Conservation (phyloP, 2,797 vertebrate genomes). For the Hafferia zeledoni region DNA sequence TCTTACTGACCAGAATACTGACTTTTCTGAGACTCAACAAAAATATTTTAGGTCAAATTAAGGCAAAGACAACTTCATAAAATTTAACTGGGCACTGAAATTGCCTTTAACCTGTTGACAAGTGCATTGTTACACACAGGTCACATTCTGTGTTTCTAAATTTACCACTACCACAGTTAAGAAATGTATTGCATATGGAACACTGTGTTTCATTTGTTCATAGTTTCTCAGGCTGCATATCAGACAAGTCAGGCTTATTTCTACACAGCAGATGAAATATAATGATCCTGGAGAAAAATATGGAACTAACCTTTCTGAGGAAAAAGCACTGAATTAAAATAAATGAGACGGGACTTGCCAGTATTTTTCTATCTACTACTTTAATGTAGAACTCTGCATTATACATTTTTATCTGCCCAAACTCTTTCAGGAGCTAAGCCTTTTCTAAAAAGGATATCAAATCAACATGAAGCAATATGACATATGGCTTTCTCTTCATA, state of each 20-base stretch:
- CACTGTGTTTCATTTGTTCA: not conserved
- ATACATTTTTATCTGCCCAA: not conserved
- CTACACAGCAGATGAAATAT: conserved; percentile 34
- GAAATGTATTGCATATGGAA: not conserved
- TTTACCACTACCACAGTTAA: not conserved
- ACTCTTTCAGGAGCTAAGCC: not conserved
- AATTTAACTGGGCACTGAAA: not conserved
- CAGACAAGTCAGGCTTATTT: conserved; percentile 50
- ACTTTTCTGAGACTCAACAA: not conserved
- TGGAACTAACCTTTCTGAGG: conserved; percentile 11
- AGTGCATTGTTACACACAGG: not conserved
- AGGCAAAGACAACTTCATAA: not conserved
- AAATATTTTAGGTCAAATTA: not conserved
- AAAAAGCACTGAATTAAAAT: conserved; percentile 14
- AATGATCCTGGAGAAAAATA: conserved; percentile 56
- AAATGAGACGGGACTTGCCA: conserved; percentile 12
- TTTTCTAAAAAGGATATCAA: not conserved
- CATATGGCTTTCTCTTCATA: not conserved
- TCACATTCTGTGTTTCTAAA: not conserved
- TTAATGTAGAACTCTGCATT: not conserved
- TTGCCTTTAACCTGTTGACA: conserved; percentile 12
- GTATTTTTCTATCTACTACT: conserved; percentile 15
- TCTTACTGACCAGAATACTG: not conserved
- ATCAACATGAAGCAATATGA: not conserved
- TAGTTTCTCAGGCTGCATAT: conserved; percentile 15